Base-by-base conservation (phyloP, 2,113 vertebrate species). In the Platysternon megacephalum region DNA sequence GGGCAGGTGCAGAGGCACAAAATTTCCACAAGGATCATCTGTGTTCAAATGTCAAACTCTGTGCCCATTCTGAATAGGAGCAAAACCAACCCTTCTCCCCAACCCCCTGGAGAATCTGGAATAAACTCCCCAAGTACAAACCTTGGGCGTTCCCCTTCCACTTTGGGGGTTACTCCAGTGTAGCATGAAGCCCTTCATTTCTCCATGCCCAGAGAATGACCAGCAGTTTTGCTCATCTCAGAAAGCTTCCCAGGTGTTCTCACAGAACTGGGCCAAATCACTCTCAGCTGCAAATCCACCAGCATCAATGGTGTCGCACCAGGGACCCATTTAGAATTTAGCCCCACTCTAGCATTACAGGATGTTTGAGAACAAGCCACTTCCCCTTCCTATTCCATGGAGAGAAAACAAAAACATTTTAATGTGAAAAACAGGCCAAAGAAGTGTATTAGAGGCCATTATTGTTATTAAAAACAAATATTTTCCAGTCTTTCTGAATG, bases 121-220 rank as follows among this genome's bases (percentile, higher is more conserved):
- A 39, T 14, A 74, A 74, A 35, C 6, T n/a, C 21, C 22, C 39
- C 39, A 74, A 12, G 39, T 44, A 74, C n/a, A 74, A 74, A 74
- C 21, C 21, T 21, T 21, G 19, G 65, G 65, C 4, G 2, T 42
- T 39, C 21, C 68, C n/a, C 26, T 82, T 29, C 39, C 55, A 28
- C 48, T 74, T 21, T 3, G 5, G 19, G 24, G 32, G 21, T 42
- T 48, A 11, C 39, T 79, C 7, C 35, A 12, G 13, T 2, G 0
- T 28, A 24, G 53, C 1, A 2, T 0, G 0, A 84, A 26, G 46
- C 19, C 53, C 86, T 58, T 0, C 0, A 5, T 84, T 65, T 32
- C 87, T 13, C 26, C 61, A 68, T 17, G 61, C 35, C 61, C 61
- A 68, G 8, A 68, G 35, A 68, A 68, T 68, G 17, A 68, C 35